Base-by-base conservation (phyloP, 92 coral and sea anemone genomes). In the Parazoanthus darwini region DNA sequence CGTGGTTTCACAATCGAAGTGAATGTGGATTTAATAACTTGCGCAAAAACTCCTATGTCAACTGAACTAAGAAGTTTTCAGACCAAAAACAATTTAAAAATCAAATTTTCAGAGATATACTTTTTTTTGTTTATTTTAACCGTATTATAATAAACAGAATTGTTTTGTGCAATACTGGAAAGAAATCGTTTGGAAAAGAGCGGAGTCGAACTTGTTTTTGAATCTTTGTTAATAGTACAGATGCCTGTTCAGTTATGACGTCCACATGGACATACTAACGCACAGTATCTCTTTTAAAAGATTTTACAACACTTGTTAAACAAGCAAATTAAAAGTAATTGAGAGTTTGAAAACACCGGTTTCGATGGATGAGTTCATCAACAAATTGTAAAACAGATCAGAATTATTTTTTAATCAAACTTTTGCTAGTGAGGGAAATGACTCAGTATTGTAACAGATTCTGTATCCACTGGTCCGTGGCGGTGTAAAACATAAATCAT, bases 401-500 rank as follows among this genome's bases (percentile, higher is more conserved):
- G 67, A 84, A 84, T 71, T 13, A 71, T 26, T 13, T 72, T 72
- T n/a, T 72, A 73, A 46, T 33, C 85, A 58, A 80, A 54, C 33
- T 22, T 33, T 29, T 51, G 70, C 71, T 14, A 33, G 48, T 1
- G 13, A 37, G 15, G 8, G 20, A 6, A 54, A 16, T 35, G 13
- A 36, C 50, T 3, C 59, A 39, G 35, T 80, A 56, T 58, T 58
- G 73, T 80, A 80, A 58, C 85, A 63, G 7, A 35, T 80, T 80
- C 72, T 80, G 3, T 48, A 37, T 15, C n/a, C 66, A 72, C 16
- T 48, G 66, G 54, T 68, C 46, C 87, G 66, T 84, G 63, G 33
- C 77, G 79, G 39, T 13, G 9, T 84, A 84, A 84, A 84, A 84
- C 87, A 84, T 84, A 84, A 84, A 84, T 84, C 87, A 84, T 58